Base-by-base conservation (phyloP, 2,113 vertebrate species). In the Chinchilla lanigera region DNA sequence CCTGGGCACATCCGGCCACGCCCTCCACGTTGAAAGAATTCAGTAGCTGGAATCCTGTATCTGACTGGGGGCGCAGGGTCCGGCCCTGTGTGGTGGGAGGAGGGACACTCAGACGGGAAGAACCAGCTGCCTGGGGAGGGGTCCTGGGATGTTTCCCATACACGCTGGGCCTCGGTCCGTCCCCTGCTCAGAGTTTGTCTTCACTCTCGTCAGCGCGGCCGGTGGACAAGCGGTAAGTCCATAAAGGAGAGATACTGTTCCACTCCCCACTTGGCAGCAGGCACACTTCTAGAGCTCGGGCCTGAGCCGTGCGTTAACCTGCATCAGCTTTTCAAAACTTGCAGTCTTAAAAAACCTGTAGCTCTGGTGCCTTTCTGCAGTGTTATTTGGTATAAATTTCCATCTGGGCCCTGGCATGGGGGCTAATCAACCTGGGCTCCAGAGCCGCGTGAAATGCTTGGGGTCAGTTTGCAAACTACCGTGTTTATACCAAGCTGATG, bases 1-100 rank as follows among this genome's bases (percentile, higher is more conserved):
- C 77, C 30, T 4, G 0, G 50, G 47, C 6, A 1, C 28, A 13
- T n/a, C 17, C 35, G 50, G 17, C 7, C 6, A 3, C 16, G 35
- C 50, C 50, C 35, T 35, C 50, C 44, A 0, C 17, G 4, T 41
- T 26, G 44, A 47, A 44, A 91, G 33, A 69, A 35, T 56, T 52
- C 0, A 3, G 1, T 24, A 26, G 38, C 35, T 38, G 28, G n/a
- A 47, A 4, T 56, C 65, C 78, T 16, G 10, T 22, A 61, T 63
- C 58, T 24, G 9, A 63, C 50, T 2, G 0, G 56, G 30, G 30
- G 54, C 5, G 38, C 6, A 2, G 38, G 2, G 0, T 50, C 38
- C 22, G 11, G 63, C 33, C 35, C 69, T 44, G 5, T 6, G 16
- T 47, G 5, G 11, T 33, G 2, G n/a, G 38, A 10, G 20, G 12